Conservation (phyloP, 2,113 vertebrate genomes). For the Gnathonemus longibarbis region DNA sequence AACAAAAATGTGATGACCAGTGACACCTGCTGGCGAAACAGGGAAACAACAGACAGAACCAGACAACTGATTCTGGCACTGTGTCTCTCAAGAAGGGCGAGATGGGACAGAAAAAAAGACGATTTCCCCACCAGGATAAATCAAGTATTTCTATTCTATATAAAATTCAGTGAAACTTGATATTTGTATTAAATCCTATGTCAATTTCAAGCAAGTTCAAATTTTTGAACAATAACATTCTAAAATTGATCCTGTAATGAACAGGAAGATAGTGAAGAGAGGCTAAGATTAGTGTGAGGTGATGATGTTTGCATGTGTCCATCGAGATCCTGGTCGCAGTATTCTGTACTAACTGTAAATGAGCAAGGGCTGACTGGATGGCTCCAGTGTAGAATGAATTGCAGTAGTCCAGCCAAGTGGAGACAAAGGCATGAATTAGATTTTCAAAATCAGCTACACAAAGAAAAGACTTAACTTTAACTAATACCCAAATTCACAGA, state of each 20-base stretch:
- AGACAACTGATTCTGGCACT: neutral
- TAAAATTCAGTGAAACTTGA: neutral
- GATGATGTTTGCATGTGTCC: neutral
- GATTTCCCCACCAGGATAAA: neutral
- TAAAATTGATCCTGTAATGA: neutral
- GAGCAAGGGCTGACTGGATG: neutral
- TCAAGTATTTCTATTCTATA: neutral
- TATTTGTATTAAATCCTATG: neutral
- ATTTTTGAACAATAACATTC: neutral
- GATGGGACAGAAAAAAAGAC: neutral
- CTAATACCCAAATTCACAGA: neutral
- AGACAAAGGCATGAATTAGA: neutral
- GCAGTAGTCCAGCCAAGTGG: neutral
- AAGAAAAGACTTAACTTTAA: neutral
- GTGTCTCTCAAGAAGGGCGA: neutral
- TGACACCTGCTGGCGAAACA: neutral
- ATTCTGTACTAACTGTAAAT: neutral
- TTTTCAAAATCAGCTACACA: neutral
- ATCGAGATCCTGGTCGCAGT: neutral
- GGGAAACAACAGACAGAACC: neutral
- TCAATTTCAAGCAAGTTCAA: neutral
- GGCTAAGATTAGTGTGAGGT: neutral
- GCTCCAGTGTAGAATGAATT: neutral
- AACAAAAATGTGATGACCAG: neutral
- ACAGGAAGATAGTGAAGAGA: neutral